Conservation (phyloP, 2,888 invertebrate genomes). For the Acleris sparsana region DNA sequence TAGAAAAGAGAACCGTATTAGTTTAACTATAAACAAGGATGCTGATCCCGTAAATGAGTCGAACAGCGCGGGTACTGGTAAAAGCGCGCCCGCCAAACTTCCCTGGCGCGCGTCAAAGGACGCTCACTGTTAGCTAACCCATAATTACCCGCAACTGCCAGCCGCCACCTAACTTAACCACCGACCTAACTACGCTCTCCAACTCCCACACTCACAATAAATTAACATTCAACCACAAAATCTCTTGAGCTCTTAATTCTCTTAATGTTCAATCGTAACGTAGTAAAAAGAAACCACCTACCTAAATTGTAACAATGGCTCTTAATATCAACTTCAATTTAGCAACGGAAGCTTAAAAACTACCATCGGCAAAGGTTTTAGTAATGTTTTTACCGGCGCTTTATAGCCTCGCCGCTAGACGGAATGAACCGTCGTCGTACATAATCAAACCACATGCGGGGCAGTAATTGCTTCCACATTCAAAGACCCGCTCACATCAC, state of each 20-base stretch:
- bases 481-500: constrained; percentile 82
- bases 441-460: constrained; percentile 83
- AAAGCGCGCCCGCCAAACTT: constrained; percentile 55
- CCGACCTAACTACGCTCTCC: constrained; percentile 43
- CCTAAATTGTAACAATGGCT: constrained; percentile 67
- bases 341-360: constrained; percentile 80
- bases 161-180: constrained; percentile 47
- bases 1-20: no score
- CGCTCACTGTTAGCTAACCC: constrained; percentile 64
- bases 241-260: constrained; percentile 46
- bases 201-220: constrained; percentile 11
- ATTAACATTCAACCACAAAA: constrained; percentile 48
- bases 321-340: constrained; percentile 74
- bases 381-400: constrained; percentile 75
- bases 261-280: constrained; percentile 51
- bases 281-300: constrained; percentile 47
- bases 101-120: constrained; percentile 57
- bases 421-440: constrained; percentile 74
- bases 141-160: constrained; percentile 65
- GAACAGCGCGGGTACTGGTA: constrained; percentile 41
- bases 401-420: constrained; percentile 73
- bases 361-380: constrained; percentile 68
- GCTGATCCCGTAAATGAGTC: no score
- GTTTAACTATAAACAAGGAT: no score
- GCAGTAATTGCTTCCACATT: constrained; percentile 83